phyloP scores from a whole-genome alignment of 2,888 invertebrate species.

The Phytoseiulus persimilis region DNA sequence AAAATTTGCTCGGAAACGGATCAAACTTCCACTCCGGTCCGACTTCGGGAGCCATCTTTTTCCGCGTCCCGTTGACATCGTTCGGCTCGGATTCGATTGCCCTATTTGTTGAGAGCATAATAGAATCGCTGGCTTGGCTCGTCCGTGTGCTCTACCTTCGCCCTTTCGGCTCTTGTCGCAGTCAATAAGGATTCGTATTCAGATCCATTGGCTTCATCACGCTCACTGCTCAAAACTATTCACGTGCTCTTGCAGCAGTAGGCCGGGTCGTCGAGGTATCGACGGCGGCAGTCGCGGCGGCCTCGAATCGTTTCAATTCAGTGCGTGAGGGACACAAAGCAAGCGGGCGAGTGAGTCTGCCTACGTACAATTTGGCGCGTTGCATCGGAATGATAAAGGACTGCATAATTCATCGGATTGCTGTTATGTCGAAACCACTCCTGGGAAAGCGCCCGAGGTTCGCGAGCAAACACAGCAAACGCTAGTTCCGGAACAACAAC shows the following conservation, averaged over 20 bases:
- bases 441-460: background rate
- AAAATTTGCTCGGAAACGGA: no score
- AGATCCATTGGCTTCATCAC: background rate
- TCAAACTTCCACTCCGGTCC: no score
- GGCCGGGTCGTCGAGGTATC: background rate
- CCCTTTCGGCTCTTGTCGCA: background rate
- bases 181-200: background rate
- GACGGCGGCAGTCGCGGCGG: background rate
- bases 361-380: background rate
- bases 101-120: background rate
- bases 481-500: background rate
- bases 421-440: background rate
- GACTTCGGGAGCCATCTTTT: background rate
- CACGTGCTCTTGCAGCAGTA: background rate
- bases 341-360: background rate
- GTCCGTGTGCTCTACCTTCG: background rate
- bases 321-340: background rate
- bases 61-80: background rate
- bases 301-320: background rate
- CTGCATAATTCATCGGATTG: background rate
- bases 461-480: background rate
- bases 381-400: background rate
- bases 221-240: background rate
- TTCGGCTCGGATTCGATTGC: background rate
- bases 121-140: background rate